These are phyloP conservation scores for Melanchra persicariae DNA, from an alignment of 2,888 invertebrate species.

Conservation along the genomic window DNA sequence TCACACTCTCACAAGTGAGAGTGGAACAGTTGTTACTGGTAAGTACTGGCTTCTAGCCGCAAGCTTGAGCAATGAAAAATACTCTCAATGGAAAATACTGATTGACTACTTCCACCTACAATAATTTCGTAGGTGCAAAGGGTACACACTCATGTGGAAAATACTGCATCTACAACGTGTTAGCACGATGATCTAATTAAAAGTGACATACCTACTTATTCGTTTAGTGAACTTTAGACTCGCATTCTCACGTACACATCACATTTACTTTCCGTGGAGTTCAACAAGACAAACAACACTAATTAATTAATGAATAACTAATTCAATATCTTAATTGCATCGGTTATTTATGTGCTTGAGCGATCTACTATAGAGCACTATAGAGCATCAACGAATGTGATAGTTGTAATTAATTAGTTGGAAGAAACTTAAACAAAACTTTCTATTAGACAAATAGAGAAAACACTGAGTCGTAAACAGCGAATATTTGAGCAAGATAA, in stretches of 20 bases:
- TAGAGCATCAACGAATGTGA: constrained; percentile 18
- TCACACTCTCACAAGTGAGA: constrained; percentile 42
- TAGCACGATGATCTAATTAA: constrained; percentile 27
- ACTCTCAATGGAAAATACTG: background rate
- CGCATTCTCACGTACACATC: constrained; percentile 6
- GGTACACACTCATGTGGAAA: constrained; percentile 13
- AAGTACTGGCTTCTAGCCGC: background rate
- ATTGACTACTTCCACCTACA: background rate
- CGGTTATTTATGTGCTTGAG: constrained; percentile 18
- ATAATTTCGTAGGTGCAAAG: background rate
- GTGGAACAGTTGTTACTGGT: constrained; percentile 7
- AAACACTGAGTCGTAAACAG: constrained; percentile 12
- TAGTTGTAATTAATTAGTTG: constrained; percentile 23
- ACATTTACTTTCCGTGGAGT: constrained; percentile 12
- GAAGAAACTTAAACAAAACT: constrained; percentile 21
- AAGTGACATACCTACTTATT: constrained; percentile 16
- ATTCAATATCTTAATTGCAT: constrained; percentile 22
- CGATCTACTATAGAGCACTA: constrained; percentile 21
- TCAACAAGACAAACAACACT: constrained; percentile 11
- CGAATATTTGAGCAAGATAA: constrained; percentile 26
- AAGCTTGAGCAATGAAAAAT: too few relatives aligned
- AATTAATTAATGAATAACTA: constrained; percentile 25
- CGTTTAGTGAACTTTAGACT: constrained; percentile 31
- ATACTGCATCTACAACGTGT: background rate
- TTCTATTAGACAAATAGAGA: constrained; percentile 26